Percentiles rank a stretch among this genome's conserved stretches.
phyloP scores from a whole-genome alignment of 1,140 invertebrate species.

The Euschistus heros region DNA sequence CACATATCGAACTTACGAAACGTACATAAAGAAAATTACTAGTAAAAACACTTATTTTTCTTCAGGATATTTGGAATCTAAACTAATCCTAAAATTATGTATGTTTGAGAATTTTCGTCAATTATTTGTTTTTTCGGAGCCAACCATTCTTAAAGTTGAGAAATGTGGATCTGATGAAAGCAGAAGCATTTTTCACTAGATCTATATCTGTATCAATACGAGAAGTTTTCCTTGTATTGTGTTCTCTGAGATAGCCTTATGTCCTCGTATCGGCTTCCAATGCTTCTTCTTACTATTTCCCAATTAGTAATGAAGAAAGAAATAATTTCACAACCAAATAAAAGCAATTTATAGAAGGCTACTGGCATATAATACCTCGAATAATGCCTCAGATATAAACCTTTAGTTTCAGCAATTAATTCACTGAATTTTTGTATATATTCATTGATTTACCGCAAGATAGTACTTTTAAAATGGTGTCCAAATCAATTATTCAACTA shows the following conservation, averaged over 20 bases:
- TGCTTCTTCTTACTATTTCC: not conserved
- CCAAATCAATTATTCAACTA: too few species aligned
- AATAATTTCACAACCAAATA: not conserved
- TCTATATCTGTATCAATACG: not conserved
- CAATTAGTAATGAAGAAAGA: not conserved
- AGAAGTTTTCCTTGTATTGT: not conserved
- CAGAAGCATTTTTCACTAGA: not conserved
- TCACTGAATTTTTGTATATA: not conserved
- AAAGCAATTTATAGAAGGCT: not conserved
- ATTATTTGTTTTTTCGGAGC: not conserved
- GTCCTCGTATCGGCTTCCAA: too few species aligned
- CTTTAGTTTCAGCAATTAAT: not conserved
- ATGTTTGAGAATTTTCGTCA: not conserved
- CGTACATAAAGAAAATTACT: not conserved
- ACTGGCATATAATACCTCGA: not conserved
- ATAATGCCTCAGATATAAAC: not conserved
- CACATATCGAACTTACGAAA: not conserved
- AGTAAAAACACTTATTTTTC: not conserved
- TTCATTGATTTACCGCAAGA: not conserved
- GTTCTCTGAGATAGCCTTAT: too few species aligned
- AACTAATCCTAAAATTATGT: not conserved
- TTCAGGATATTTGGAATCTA: not conserved
- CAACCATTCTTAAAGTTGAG: not conserved
- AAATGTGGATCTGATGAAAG: not conserved
- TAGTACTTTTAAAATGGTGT: not conserved